Evolutionary conservation across 2,888 invertebrate genomes (phyloP), one percentile per base, ranked within the genome.

Genomic region (Plusia festucae): DNA sequence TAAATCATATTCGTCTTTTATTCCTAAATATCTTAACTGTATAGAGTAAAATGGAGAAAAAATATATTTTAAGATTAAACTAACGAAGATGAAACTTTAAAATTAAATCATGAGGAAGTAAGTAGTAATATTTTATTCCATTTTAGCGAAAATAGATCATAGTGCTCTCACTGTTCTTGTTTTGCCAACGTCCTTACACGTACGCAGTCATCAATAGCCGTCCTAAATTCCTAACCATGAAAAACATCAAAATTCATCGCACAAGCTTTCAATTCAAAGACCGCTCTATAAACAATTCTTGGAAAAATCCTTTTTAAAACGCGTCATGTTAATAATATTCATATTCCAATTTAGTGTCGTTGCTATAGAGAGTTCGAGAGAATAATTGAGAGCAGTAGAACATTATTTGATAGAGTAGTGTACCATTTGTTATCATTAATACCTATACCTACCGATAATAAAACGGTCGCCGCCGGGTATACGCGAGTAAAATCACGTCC

Each of bases 381-480:
- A 65, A 64, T 59, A 67, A 79, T 73, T 65, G 57, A 64, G 63
- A 75, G 62, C 71, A 68, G 69, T 78, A 70, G 73, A 77, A 73
- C 76, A 73, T 73, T 71, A 65, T 67, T 64, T 59, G 75, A 76
- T 78, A 71, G n/a, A n/a, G 66, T 68, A 60, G 54, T 68, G 60
- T 59, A 75, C 73, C 67, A 79, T 77, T 82, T 82, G 80, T 85
- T 87, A 86, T 88, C 84, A 73, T 77, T 76, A 76, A 46, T 67
- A 60, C 46, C 46, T 49, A 49, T 49, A 49, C 46, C 46, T 13
- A 76, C 75, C 67, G 83, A 83, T 82, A 85, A 88, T 88, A 87
- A 85, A 79, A 70, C 69, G 76, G 73, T 63, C 80, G 76, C 68
- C 78, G 79, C 83, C 77, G 75, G 72, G 79, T 61, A 68, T 72